Conservation (phyloP, 1,140 invertebrate genomes). For the Daktulosphaira vitifoliae region DNA sequence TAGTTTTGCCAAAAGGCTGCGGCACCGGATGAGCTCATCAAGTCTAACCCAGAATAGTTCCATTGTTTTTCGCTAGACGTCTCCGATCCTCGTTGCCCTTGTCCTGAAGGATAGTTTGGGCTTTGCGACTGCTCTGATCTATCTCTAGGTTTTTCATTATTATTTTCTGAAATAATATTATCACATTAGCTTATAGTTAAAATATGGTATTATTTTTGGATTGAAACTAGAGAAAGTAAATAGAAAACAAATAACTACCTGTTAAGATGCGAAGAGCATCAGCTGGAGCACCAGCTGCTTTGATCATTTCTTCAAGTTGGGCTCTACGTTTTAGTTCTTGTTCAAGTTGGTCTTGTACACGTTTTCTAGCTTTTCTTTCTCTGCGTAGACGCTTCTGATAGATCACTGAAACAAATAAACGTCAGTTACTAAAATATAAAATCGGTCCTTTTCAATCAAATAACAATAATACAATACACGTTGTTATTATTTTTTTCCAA, state of each 20-base stretch:
- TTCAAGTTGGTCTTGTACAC: constrained; percentile 75
- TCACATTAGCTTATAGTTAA: too few species aligned
- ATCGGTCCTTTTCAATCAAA: not conserved
- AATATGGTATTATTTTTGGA: too few species aligned
- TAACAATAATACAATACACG: too few species aligned
- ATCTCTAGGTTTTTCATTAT: constrained; percentile 21
- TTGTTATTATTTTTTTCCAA: too few species aligned
- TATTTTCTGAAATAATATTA: too few species aligned
- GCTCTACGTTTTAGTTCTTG: constrained; percentile 63
- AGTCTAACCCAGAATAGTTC: constrained; percentile 44
- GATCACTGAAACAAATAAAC: constrained; percentile 56
- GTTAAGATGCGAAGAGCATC: constrained; percentile 69
- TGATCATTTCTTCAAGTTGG: constrained; percentile 69
- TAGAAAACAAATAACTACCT: too few species aligned
- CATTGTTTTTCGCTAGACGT: constrained; percentile 46
- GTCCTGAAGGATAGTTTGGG: not conserved
- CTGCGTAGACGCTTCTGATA: constrained; percentile 80
- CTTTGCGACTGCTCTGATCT: constrained; percentile 16
- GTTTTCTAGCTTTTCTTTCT: constrained; percentile 68
- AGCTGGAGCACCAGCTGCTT: constrained; percentile 61
- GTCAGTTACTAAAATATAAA: not conserved
- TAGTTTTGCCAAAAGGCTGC: constrained; percentile 82
- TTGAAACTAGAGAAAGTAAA: too few species aligned
- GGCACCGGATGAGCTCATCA: constrained; percentile 42
- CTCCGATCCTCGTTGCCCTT: constrained; percentile 38